Evolutionary conservation across 2,888 invertebrate species (phyloP), one percentile per base, ranked within the genome.

Genomic region (Eupithecia subfuscata): DNA sequence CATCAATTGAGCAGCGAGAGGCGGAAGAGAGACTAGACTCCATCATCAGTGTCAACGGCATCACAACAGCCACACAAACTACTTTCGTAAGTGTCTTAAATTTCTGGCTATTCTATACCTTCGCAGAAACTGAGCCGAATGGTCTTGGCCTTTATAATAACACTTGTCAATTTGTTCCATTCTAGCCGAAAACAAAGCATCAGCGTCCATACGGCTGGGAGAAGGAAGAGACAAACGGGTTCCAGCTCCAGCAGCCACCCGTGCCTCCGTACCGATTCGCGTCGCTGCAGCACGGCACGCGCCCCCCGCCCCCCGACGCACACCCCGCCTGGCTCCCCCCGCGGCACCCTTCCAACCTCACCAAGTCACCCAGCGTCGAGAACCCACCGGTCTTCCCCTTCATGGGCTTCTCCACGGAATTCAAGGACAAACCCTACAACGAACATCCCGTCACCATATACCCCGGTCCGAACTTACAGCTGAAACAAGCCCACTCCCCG

Each of bases 181-280:
- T 81, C 22, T 92, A 97, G 97, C 97, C 97, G 48, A 97, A 97
- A 95, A 97, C 97, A 60, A 96, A 96, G 83, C 97, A 97, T 85
- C 97, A 96, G 88, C 95, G 97, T 82, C 97, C 97, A 9, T 97
- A 96, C 85, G 97, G 97, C 40, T 97, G 97, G 97, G 96, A 97
- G 83, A 96, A 96, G 82, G 93, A 95, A 81, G 92, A 92, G 71
- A 81, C 86, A 37, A 91, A 88, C 75, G 90, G 88, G 9, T 94
- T 93, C 81, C 91, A 92, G 70, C 85, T 94, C 40, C 96, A 96
- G 74, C 96, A 95, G 68, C 95, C 96, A 18, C 96, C 96, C 75
- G 95, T 95, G 37, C 96, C 96, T 45, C 95, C 96, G 69, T 96
- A 96, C 86, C 93, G 95, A 81, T 97, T 96, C 87, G 96, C 96